Base-by-base conservation (phyloP, 2,888 invertebrate genomes). In the Blastobasis lacticolella region DNA sequence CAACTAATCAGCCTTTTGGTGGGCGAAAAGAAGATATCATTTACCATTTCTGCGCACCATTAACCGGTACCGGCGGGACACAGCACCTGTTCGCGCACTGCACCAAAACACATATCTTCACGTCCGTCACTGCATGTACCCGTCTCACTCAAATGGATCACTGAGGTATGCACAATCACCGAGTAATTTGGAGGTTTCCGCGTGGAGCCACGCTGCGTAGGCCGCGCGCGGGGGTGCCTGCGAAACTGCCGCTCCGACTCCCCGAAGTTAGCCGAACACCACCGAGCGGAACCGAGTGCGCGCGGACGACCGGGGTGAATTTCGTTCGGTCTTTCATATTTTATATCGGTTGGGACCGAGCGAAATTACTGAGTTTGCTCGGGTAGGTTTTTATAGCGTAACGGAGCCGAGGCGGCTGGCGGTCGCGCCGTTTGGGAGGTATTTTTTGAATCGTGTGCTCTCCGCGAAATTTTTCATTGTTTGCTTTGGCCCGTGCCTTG, bases 251-350 rank as follows among this genome's bases (percentile, higher is more conserved):
- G 87, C 82, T 81, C 78, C 82, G 83, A 66, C 75, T 78, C 23
- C 48, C 71, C 80, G 80, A 78, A 54, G 54, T 48, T 45, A 37
- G 49, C 71, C 80, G 80, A 78, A 56, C 54, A 48, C 41, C 23
- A 53, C 57, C 85, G 85, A 76, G 63, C 52, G 53, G 45, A 47
- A 53, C 73, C 85, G 85, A 83, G 54, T 54, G 10, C 38, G 46
- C 45, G 55, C 69, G 69, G 69, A 63, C 63, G 65, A 59, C 69
- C 67, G 67, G 71, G 64, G 75, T 69, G 76, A 81, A 80, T 79
- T 85, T 77, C 66, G 84, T 80, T 75, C 85, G 77, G 81, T 81
- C 83, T 85, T 87, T 87, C 87, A 87, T 86, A 87, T 87, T 87
- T 87, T 86, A 87, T 86, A 86, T 81, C 78, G 81, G 77, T 75